Evolutionary conservation across 1,140 invertebrate species (phyloP).

Genomic region (Drosophila burlai): DNA sequence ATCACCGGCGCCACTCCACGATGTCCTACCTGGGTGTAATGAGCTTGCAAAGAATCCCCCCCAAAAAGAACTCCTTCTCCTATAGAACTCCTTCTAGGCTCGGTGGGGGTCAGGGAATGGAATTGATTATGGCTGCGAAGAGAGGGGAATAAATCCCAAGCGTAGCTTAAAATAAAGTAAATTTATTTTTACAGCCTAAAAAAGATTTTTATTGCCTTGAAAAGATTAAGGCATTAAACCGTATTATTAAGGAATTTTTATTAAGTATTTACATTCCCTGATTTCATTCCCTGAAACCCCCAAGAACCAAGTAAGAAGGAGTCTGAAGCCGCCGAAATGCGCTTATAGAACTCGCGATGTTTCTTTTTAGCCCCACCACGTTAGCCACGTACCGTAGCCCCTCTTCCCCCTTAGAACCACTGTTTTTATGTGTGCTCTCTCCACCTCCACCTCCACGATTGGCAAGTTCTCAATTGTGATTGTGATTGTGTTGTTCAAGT

Average conservation of each 20-base stretch:
- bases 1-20: conserved; percentile 78
- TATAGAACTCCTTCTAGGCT: not conserved
- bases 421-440: conserved; percentile 62
- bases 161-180: not conserved
- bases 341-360: conserved; percentile 60
- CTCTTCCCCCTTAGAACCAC: conserved; percentile 56
- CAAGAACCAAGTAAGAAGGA: not conserved
- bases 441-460: conserved; percentile 65
- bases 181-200: too few species aligned
- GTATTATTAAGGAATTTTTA: not conserved
- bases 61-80: conserved; percentile 27
- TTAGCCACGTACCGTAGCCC: conserved; percentile 66
- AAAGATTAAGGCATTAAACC: not conserved
- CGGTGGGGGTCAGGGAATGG: conserved; percentile 39
- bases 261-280: not conserved
- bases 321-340: conserved; percentile 19
- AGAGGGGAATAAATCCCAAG: not conserved
- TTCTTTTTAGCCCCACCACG: conserved; percentile 69
- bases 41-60: conserved; percentile 25
- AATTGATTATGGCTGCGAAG: not conserved
- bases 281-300: conserved; percentile 50
- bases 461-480: conserved; percentile 79
- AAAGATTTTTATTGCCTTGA: not conserved
- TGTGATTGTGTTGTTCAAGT: conserved; percentile 53
- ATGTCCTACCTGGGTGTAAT: conserved; percentile 84